Evolutionary conservation across 1,140 invertebrate genomes (phyloP), one percentile per base, ranked within the genome.

Genomic region (Drosophila pruinosa): DNA sequence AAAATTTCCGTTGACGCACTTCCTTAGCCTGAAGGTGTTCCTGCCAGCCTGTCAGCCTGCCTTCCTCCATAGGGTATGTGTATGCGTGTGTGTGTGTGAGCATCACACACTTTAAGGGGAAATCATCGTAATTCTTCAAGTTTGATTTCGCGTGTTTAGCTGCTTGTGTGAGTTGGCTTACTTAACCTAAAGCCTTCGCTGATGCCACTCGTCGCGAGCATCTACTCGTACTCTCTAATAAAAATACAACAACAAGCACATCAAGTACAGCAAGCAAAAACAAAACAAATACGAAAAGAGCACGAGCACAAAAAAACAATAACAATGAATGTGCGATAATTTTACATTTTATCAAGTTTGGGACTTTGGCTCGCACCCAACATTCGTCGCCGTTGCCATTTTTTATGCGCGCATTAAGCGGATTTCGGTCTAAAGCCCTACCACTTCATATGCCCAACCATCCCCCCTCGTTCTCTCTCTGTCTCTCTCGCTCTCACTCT

Each of bases 241-340:
- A 61, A 67, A 62, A 52, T n/a, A n/a, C 10, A 34, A 58, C 15
- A 21, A 10, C 2, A n/a, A 39, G 8, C 17, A 34, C 2, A 34
- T 2, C 41, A 54, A 4, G 8, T 38, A 24, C 17, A 43, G 4
- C 24, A 52, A 63, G 14, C 12, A 56, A 41, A 24, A 38, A 52
- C 21, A 10, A 22, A 10, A 43, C n/a, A 65, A 76, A 41, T 52
- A 14, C 56, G 7, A 10, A 28, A 28, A 28, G 26, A 50, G 47
- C 24, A 45, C 19, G 22, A 70, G 24, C 59, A 41, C 21, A 34
- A 65, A 41, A 81, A 78, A 86, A 86, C 81, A 88, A 86, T 86
- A 89, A 82, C 82, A 88, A 88, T 88, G 83, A 88, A 78, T 89
- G 83, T 89, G 78, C 83, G 83, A 88, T 88, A 88, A 88, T 88